Evolutionary conservation across 1,140 invertebrate genomes (phyloP), one percentile per base, ranked within the genome.

Genomic region (Cylas formicarius): DNA sequence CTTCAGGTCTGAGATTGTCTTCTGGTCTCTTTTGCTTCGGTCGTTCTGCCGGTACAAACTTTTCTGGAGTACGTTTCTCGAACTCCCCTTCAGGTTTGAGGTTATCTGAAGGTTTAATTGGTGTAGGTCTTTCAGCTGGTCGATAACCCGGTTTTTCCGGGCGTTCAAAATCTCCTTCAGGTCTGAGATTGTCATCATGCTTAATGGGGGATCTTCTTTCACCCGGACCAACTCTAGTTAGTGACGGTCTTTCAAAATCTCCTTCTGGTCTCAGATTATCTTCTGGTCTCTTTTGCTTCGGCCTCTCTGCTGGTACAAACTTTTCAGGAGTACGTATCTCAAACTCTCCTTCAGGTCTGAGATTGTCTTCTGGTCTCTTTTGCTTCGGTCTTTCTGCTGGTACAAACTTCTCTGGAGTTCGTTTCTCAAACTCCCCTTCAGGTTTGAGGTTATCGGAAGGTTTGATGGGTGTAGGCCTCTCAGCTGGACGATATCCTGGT

Each of bases 1-100:
- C 81, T 64, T 78, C 76, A 42, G 73, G 72, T 5, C 55, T 57
- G 53, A 82, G 59, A 55, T 80, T 79, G 50, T 81, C 78, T 61
- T 80, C 78, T 0, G 72, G 68, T 44, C 67, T 68, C 82, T 80
- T 0, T 17, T 46, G 51, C 33, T 24, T 45, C 22, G 44, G 52
- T 22, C 60, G 44, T 52, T 66, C 38, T 44, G 65, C 63, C 22
- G 68, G 61, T 23, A 57, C 27, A 62, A 66, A 66, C 38, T 64
- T 55, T 23, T 57, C 59, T 8, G 65, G 63, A 19, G 24, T 60
- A 21, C 58, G 50, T 19, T 19, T 57, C 45, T 69, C 67, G 44
- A 76, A 82, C 62, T 80, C 75, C 10, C 81, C 81, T 58, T 83
- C 81, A 8, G 79, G 72, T 4, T 61, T 43, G 9, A 84, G 53